Base-by-base conservation (phyloP, 2,797 vertebrate species). In the Uromys caudimaculatus region DNA sequence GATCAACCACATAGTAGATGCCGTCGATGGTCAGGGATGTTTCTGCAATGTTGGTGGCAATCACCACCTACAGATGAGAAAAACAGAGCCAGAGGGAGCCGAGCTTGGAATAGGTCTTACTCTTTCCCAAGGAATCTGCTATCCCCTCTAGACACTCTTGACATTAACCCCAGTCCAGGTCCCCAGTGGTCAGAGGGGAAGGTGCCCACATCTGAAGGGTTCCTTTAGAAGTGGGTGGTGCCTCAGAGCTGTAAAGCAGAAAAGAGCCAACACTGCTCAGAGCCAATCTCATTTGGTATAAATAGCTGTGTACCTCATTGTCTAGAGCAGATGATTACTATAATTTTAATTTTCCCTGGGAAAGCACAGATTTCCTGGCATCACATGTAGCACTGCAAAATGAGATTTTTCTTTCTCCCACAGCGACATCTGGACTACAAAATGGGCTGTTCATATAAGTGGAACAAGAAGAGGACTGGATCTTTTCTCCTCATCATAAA, bases 1-100 rank as follows among this genome's bases (percentile, higher is more conserved):
- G 99, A 98, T 99, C 99, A 0, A 99, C 99, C 7, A 99, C 99
- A 0, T 99, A 99, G 94, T 99, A 99, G 96, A 99, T 99, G 0
- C 99, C 99, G 76, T 99, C 99, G 27, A 99, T 99, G 35, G 99
- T 99, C 95, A 99, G 97, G 2, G 99, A 99, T 0, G 99, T 99
- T 98, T 99, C 99, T 0, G 99, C 99, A 0, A 99, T 99, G 98
- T 99, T 99, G 47, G 99, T 99, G 91, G 99, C 99, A 9, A 99
- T 99, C 95, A 99, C 99, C 7, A 99, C 99, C 99, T 99, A 77
- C 12, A 97, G 82, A 56, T 0, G 27, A 95, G 7, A 94, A n/a
- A 38, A 86, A 52, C 5, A 0, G 2, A 56, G 78, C 13, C 56
- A 29, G 60, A 90, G 3, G 94, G 77, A 93, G 81, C 12, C 11